A percentile compares a stretch with the other conserved stretches of the same genome.
Conservation (phyloP, 2,888 invertebrate genomes). For the Mythimna loreyi region DNA sequence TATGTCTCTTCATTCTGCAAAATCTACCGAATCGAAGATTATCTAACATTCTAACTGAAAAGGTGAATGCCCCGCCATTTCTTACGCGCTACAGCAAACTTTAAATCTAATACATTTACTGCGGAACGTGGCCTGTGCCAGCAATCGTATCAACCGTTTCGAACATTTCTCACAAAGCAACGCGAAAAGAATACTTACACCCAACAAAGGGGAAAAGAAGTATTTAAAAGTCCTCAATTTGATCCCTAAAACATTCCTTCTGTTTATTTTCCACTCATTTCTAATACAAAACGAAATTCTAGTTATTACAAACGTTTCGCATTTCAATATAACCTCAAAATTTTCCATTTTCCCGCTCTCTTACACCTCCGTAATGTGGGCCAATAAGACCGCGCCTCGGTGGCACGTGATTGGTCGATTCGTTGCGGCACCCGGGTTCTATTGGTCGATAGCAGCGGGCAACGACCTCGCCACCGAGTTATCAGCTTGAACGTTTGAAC, state of each 20-base stretch:
- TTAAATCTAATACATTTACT: slow-evolving; percentile 52
- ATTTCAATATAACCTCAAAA: slow-evolving; percentile 64
- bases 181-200: not conserved
- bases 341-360: slow-evolving; percentile 61
- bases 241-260: not conserved
- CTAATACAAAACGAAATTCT: slow-evolving; percentile 27
- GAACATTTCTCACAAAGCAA: slow-evolving; percentile 1
- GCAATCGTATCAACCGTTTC: slow-evolving; percentile 1
- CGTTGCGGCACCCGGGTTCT: slow-evolving; percentile 56
- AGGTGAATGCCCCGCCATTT: slow-evolving; percentile 50
- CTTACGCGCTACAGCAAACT: slow-evolving; percentile 41
- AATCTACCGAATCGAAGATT: slow-evolving; percentile 1
- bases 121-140: slow-evolving; percentile 19
- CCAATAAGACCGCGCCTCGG: slow-evolving; percentile 62
- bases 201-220: not conserved
- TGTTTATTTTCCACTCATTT: slow-evolving; percentile 18
- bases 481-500: slow-evolving; percentile 74
- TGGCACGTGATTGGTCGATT: slow-evolving; percentile 69
- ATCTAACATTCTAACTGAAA: slow-evolving; percentile 24
- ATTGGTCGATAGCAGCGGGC: slow-evolving; percentile 71
- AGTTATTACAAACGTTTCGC: slow-evolving; percentile 37
- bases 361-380: slow-evolving; percentile 60
- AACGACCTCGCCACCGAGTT: slow-evolving; percentile 67
- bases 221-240: not conserved
- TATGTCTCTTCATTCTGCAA: slow-evolving; percentile 1